Base-by-base conservation (phyloP, 1,140 invertebrate species). In the Palaemon carinicauda region DNA sequence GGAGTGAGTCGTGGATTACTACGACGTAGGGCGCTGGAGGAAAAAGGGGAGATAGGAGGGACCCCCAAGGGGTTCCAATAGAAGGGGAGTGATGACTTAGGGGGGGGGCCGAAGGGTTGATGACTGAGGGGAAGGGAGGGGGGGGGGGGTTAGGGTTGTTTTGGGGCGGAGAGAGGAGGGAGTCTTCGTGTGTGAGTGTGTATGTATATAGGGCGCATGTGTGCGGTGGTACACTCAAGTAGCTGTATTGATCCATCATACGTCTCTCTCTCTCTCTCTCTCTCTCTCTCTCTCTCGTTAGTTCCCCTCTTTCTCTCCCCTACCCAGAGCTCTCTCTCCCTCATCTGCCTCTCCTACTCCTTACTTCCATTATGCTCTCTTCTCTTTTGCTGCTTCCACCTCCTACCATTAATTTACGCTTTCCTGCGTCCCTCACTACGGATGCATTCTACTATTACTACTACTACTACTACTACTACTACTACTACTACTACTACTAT, bases 221-320 rank as follows among this genome's bases (percentile, higher is more conserved):
- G 65, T 69, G 65, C 24, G 29, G 65, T 31, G 24, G 82, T 77
- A 77, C 71, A 77, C 52, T 60, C 52, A 83, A 83, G 82, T 83
- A 53, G 82, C 54, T 21, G 82, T 83, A 83, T 83, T 83, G 82
- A 83, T 83, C 82, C 82, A 75, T 83, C 82, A 83, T 83, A 83
- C 82, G 82, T 73, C 74, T 75, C 80, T 73, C 41, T 54, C 65
- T 31, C 65, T 31, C 65, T 24, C 65, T 31, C 17, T 31, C 65
- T 12, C 65, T n/a, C 7, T 31, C 65, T 31, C 65, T 17, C 21
- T 15, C 15, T 31, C 21, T 24, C 65, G 24, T 31, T 31, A 24
- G 4, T 69, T 27, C 29, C 65, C 65, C 21, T 31, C 65, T 17
- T 17, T 31, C 17, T 65, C 21, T 69, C 65, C 65, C 21, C 51